Percentiles rank a stretch among this genome's conserved stretches.
phyloP scores from a whole-genome alignment of 2,888 invertebrate genomes.

The Drosophila pseudotakahashii region DNA sequence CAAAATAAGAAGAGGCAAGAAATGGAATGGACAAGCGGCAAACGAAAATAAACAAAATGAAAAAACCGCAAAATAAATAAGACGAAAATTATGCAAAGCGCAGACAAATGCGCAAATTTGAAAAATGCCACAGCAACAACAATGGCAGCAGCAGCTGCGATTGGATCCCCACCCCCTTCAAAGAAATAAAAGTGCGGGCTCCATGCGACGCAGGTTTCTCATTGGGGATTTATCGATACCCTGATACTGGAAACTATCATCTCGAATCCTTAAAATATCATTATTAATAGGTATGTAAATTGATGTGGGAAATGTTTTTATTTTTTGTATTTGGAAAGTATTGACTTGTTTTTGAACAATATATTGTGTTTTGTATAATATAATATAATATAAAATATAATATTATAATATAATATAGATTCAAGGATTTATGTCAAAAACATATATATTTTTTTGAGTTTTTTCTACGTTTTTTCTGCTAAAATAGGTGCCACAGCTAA shows the following conservation, averaged over 20 bases:
- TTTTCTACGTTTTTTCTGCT: too few species aligned
- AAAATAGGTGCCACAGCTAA: too few species aligned
- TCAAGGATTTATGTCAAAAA: too few species aligned
- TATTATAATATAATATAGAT: too few species aligned
- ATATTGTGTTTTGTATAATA: too few species aligned
- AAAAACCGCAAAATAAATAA: slow-evolving; percentile 56
- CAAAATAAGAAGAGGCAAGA: slow-evolving; percentile 41
- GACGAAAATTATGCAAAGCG: slow-evolving; percentile 72
- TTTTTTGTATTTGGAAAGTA: too few species aligned
- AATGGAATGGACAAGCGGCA: slow-evolving; percentile 8
- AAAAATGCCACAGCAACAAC: slow-evolving; percentile 70
- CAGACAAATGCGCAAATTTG: slow-evolving; percentile 76
- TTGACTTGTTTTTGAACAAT: too few species aligned
- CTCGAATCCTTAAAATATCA: too few species aligned
- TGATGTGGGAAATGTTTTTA: too few species aligned
- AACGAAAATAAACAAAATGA: slow-evolving; percentile 28
- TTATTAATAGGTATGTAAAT: too few species aligned
- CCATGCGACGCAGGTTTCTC: background rate
- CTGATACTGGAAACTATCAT: background rate
- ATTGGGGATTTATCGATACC: background rate
- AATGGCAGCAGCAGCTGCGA: slow-evolving; percentile 53
- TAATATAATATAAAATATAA: too few species aligned
- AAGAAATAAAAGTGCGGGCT: slow-evolving; percentile 8
- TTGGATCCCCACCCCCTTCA: slow-evolving; percentile 8
- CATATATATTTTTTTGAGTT: too few species aligned